These are phyloP conservation scores for Strix uralensis DNA, from an alignment of 2,113 vertebrate genomes.

Conservation along the genomic window DNA sequence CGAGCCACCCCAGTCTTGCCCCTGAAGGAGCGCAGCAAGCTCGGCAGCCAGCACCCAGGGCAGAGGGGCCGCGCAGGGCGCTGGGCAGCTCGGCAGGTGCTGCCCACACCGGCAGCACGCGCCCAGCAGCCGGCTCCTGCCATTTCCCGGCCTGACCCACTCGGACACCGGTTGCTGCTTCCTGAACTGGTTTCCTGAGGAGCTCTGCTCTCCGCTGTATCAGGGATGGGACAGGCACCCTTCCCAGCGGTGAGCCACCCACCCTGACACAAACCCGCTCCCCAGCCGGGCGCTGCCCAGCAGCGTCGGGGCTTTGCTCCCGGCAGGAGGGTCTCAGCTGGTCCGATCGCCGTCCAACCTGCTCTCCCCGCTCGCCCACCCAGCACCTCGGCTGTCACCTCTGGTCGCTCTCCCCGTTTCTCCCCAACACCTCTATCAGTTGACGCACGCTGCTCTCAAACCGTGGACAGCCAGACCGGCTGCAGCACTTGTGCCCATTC, in stretches of 20 bases:
- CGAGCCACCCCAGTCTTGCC: background rate
- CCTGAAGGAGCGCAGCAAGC: accelerated
- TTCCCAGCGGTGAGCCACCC: background rate
- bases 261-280: background rate
- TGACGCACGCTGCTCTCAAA: background rate
- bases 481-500: accelerated
- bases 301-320: background rate
- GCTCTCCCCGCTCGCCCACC: background rate
- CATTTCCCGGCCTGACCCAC: background rate
- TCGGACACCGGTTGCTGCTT: background rate
- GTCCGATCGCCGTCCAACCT: background rate
- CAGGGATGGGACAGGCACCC: background rate
- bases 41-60: background rate
- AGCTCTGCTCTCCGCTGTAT: background rate
- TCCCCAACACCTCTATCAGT: background rate
- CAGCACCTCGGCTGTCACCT: background rate
- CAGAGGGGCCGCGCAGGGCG: background rate
- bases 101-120: background rate
- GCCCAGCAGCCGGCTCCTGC: background rate
- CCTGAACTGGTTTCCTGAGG: background rate
- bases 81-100: background rate
- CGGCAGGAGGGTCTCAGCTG: background rate
- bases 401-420: background rate
- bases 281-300: background rate
- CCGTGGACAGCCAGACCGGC: background rate